A percentile compares a stretch with the other conserved stretches of the same genome.
Evolutionary conservation across 53 echinoderm and acorn worm species (phyloP).

Genomic region (Arbacia lixula): DNA sequence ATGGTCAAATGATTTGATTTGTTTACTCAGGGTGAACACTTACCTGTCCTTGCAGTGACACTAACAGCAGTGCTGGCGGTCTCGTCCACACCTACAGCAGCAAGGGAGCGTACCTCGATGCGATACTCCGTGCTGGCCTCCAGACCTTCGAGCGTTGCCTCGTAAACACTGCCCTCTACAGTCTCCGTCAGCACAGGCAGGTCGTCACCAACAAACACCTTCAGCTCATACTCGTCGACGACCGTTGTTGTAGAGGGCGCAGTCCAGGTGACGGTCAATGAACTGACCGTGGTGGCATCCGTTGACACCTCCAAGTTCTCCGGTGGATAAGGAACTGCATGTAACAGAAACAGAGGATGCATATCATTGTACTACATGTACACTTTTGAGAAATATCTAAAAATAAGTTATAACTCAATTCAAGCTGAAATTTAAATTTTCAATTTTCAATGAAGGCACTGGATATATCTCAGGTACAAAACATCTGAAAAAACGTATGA

Average conservation of each 20-base stretch:
- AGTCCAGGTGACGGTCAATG: not conserved
- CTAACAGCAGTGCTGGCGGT: not conserved
- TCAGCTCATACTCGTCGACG: not conserved
- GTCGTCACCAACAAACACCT: not conserved
- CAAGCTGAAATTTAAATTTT: too few species aligned
- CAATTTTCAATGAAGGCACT: too few species aligned
- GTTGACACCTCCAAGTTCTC: not conserved
- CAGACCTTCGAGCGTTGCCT: not conserved
- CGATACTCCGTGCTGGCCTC: constrained; percentile 23
- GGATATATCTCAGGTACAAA: too few species aligned
- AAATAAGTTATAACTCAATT: too few species aligned
- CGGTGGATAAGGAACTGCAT: constrained; percentile 11
- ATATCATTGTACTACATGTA: too few species aligned
- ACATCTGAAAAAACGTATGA: too few species aligned
- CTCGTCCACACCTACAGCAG: not conserved
- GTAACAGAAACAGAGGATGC: too few species aligned
- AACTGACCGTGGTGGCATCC: not conserved
- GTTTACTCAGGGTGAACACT: not conserved
- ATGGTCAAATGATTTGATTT: too few species aligned
- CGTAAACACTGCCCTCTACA: not conserved
- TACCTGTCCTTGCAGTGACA: constrained; percentile 5
- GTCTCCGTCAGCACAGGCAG: not conserved
- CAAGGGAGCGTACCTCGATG: not conserved
- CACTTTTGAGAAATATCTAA: too few species aligned
- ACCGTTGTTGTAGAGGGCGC: not conserved